Evolutionary conservation across 1,140 invertebrate genomes (phyloP), one percentile per base, ranked within the genome.

Genomic region (Heliconius hermathena): DNA sequence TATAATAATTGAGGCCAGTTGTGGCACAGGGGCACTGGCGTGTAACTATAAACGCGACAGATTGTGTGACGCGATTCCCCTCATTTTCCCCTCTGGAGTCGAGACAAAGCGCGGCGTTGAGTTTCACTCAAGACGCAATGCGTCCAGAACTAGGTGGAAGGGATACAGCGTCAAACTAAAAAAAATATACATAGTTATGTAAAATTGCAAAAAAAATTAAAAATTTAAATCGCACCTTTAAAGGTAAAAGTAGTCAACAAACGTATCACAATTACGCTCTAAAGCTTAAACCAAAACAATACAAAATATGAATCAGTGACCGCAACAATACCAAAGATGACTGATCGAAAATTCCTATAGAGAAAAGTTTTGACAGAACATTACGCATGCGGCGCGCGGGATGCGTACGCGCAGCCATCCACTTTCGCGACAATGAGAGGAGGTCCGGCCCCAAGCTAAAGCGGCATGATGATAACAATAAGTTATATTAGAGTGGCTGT

Each of bases 281-380:
- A 66, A 66, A 29, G 3, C 9, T 66, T 22, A 16, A 26, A 5
- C 36, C 8, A 72, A 26, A 13, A n/a, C 71, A 72, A 72, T 26
- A 72, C 36, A 72, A 72, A 72, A 77, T 71, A 81, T 87, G 84
- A 85, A 72, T 85, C 81, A 85, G 80, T 79, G 49, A 87, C 85
- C 84, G 81, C 84, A 87, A 85, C 82, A 84, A 83, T 85, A 80
- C 70, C 33, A n/a, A 54, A 87, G 86, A 87, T 89, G 85, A 87
- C 76, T 84, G 86, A 83, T 86, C 88, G 82, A 84, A 85, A 90
- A 90, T 90, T 88, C 88, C 83, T 87, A 81, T 80, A 83, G 85
- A 91, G 90, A 91, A 91, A 91, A 91, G 89, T 91, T 57, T 91
- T 89, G 89, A 90, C 85, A 89, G 84, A 71, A 73, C 87, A 90